Evolutionary conservation across 2,113 vertebrate species (phyloP).

Genomic region (Spea multiplicata): DNA sequence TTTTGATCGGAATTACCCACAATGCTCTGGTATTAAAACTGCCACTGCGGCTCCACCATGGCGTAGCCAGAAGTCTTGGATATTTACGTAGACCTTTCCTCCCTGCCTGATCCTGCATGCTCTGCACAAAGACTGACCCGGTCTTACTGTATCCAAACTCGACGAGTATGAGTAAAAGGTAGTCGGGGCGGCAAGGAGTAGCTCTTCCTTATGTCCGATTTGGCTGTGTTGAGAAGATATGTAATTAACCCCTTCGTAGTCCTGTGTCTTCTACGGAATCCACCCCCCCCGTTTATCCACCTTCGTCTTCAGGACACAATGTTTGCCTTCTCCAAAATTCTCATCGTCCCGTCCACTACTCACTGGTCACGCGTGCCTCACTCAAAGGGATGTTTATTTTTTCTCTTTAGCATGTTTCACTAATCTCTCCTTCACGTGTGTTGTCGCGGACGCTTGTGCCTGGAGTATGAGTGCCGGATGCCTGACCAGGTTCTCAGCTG

Average conservation of each 20-base stretch:
- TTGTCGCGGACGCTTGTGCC: not conserved
- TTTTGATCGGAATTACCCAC: no score
- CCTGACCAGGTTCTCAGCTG: not conserved
- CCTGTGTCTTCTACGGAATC: no score
- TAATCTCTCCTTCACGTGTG: slow-evolving; percentile 53
- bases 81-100: not conserved
- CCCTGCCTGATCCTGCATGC: not conserved
- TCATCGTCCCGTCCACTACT: not conserved
- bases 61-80: not conserved
- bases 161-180: no score
- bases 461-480: fast-evolving
- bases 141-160: not conserved
- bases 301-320: no score
- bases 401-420: slow-evolving; percentile 66
- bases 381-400: slow-evolving; percentile 48
- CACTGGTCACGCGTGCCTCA: slow-evolving; percentile 25
- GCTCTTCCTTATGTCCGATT: no score
- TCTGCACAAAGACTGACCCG: not conserved
- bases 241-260: no score
- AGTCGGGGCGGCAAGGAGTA: no score
- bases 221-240: no score
- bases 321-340: no score
- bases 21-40: no score
- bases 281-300: no score
- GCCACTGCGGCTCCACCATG: no score